phyloP scores from a whole-genome alignment of 2,797 vertebrate genomes.

The Gymnothorax reevesii region DNA sequence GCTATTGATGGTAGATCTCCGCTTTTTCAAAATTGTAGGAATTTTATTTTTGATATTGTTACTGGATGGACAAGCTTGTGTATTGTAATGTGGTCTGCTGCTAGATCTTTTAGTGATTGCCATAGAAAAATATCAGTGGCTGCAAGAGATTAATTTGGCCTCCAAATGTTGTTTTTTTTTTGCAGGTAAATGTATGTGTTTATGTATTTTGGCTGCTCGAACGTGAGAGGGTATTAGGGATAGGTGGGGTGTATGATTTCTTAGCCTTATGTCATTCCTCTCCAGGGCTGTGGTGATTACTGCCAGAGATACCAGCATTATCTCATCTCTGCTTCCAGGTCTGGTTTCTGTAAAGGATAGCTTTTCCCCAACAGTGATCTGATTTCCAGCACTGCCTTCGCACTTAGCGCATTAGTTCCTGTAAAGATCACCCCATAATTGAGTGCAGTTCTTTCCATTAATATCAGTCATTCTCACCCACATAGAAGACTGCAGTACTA shows the following conservation, averaged over 20 bases:
- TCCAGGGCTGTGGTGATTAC: background rate
- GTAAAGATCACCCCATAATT: conserved; percentile 19
- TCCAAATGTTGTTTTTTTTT: background rate
- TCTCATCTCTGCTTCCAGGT: conserved; percentile 25
- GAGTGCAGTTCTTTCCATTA: conserved; percentile 6
- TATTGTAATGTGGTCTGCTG: background rate
- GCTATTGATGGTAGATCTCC: background rate
- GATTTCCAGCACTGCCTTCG: conserved; percentile 24
- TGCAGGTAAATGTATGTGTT: background rate
- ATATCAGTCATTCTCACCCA: background rate
- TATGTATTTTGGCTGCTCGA: background rate
- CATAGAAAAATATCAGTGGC: background rate
- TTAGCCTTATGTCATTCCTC: background rate
- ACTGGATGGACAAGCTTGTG: background rate
- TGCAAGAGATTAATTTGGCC: background rate
- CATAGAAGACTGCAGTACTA: conserved; percentile 5
- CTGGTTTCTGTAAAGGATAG: conserved; percentile 21
- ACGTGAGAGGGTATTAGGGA: background rate
- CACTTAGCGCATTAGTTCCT: conserved; percentile 21
- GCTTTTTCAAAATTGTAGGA: background rate
- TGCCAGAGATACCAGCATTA: conserved; percentile 4
- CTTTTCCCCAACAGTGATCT: conserved; percentile 19
- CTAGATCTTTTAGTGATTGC: background rate
- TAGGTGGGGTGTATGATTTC: background rate
- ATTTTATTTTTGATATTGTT: background rate